Conservation (phyloP, 2,113 vertebrate genomes). For the Mesembrinibis cayennensis region DNA sequence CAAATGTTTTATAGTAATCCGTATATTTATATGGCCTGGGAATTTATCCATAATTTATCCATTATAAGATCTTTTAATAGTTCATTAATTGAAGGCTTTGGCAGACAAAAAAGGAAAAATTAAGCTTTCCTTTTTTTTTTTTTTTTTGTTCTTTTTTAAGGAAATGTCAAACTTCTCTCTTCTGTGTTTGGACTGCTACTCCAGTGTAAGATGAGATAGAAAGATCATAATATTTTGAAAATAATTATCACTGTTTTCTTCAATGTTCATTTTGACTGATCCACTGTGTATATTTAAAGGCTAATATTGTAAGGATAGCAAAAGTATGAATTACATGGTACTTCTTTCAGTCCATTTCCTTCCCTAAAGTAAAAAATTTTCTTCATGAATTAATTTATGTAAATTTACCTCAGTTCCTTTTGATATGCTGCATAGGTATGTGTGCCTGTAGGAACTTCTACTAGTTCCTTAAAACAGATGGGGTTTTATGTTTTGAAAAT, state of each 20-base stretch:
- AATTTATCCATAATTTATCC: not conserved
- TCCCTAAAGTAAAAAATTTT: not conserved
- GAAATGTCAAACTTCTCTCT: not conserved
- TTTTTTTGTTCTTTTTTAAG: not conserved
- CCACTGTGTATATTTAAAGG: not conserved
- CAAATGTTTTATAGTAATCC: not conserved
- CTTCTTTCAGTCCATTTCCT: not conserved
- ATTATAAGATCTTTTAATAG: not conserved
- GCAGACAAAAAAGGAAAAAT: not conserved
- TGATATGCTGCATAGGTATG: fast-evolving
- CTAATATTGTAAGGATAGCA: not conserved
- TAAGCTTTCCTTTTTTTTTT: not conserved
- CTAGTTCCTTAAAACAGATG: not conserved
- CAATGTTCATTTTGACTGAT: not conserved
- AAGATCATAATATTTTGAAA: not conserved
- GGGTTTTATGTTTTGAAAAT: not conserved
- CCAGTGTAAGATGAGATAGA: not conserved
- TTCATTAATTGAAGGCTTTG: not conserved
- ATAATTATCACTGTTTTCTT: not conserved
- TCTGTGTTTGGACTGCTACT: not conserved
- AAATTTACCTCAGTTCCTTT: not conserved
- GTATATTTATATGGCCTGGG: not conserved
- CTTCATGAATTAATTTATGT: not conserved
- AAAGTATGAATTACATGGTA: not conserved
- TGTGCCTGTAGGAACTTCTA: not conserved